Percentiles rank a stretch among this genome's conserved stretches.
Conservation (phyloP, 2,113 vertebrate genomes). For the Gasterosteus nipponicus region DNA sequence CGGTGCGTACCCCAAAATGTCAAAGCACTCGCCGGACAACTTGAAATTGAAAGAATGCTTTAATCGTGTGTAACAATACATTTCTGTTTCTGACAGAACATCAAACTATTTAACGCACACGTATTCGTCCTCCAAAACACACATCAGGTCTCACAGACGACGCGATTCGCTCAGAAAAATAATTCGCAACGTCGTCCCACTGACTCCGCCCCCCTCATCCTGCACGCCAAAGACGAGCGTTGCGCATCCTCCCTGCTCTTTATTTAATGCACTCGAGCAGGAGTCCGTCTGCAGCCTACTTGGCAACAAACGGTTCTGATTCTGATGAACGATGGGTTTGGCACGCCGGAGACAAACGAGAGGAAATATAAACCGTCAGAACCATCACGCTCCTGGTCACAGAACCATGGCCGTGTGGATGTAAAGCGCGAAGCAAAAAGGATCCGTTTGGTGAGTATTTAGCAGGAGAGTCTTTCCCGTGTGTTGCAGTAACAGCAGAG, state of each 20-base stretch:
- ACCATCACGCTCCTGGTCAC: too few species aligned
- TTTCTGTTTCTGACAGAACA: conserved; percentile 61
- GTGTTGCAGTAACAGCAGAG: conserved; percentile 57
- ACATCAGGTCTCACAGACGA: conserved; percentile 26
- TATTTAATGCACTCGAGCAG: too few species aligned
- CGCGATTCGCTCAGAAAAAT: conserved; percentile 49
- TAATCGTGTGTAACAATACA: conserved; percentile 63
- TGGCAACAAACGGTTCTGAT: too few species aligned
- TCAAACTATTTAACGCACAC: conserved; percentile 39
- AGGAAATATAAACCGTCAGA: too few species aligned
- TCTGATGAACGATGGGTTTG: too few species aligned
- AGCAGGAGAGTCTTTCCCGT: conserved; percentile 66
- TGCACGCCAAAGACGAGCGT: too few species aligned
- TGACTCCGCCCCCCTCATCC: too few species aligned
- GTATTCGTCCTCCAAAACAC: conserved; percentile 41
- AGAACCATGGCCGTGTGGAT: background rate
- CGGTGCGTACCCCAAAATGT: background rate
- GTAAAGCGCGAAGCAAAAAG: conserved; percentile 46
- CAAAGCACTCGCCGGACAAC: background rate
- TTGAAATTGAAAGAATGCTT: conserved; percentile 60
- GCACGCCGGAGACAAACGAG: too few species aligned
- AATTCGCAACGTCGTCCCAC: background rate
- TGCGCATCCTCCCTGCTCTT: too few species aligned
- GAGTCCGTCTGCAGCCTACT: too few species aligned
- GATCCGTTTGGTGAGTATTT: conserved; percentile 36